Conservation (phyloP, 2,797 vertebrate species). For the Manis crassicaudata region DNA sequence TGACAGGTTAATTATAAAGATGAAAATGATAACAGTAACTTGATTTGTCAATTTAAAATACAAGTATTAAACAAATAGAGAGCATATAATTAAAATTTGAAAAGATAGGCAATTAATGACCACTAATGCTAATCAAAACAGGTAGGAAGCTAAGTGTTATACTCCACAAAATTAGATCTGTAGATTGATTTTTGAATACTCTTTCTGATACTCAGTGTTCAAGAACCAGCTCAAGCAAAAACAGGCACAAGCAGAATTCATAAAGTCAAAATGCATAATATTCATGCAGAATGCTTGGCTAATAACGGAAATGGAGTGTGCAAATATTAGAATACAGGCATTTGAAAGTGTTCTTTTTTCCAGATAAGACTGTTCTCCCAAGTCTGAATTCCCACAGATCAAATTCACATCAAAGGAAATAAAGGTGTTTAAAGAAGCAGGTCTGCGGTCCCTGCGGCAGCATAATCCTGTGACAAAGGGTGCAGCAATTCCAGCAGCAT, state of each 20-base stretch:
- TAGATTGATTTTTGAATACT: slow-evolving; percentile 38
- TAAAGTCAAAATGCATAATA: slow-evolving; percentile 41
- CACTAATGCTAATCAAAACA: slow-evolving; percentile 48
- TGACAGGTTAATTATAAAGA: slow-evolving; percentile 83
- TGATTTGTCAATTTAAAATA: slow-evolving; percentile 72
- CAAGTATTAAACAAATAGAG: slow-evolving; percentile 62
- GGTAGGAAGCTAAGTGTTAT: slow-evolving; percentile 1
- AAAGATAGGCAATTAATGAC: slow-evolving; percentile 56
- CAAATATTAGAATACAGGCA: slow-evolving; percentile 23
- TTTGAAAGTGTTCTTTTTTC: background rate
- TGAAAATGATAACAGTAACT: slow-evolving; percentile 64
- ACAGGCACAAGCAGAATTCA: slow-evolving; percentile 45
- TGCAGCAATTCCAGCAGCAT: slow-evolving; percentile 8
- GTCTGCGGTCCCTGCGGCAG: background rate
- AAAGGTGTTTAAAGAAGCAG: slow-evolving; percentile 64
- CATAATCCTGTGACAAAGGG: slow-evolving; percentile 58
- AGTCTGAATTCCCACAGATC: slow-evolving; percentile 58
- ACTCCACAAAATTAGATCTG: slow-evolving; percentile 29
- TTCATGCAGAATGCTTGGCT: slow-evolving; percentile 27
- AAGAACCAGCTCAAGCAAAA: slow-evolving; percentile 38
- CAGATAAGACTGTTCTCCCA: slow-evolving; percentile 36
- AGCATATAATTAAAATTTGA: slow-evolving; percentile 12
- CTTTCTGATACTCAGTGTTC: background rate
- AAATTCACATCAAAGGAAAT: slow-evolving; percentile 66
- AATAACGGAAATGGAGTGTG: slow-evolving; percentile 62